Evolutionary conservation across 2,888 invertebrate species (phyloP), one percentile per base, ranked within the genome.

Genomic region (Clitarchus hookeri): DNA sequence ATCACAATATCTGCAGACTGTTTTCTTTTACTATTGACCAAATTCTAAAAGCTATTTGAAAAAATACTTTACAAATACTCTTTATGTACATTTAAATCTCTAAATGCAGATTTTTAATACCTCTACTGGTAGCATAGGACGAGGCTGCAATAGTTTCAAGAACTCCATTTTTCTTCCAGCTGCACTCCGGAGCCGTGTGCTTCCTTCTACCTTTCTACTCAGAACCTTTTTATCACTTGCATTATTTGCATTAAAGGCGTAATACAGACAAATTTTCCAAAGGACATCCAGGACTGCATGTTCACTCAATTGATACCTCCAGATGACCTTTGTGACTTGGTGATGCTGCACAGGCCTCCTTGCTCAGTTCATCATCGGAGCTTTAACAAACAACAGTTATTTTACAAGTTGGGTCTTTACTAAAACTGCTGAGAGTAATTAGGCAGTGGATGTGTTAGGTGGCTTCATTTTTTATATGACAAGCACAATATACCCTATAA

Each of bases 341-440:
- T 27, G 82, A 27, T 8, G 36, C 12, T 26, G 82, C 82, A 23
- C 82, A 82, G 19, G 44, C 84, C 65, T 84, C 84, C 80, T 87
- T 87, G 84, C 83, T 87, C 27, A 87, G 80, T 25, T 85, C 87
- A 83, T 85, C 86, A 48, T 86, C 87, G 78, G 87, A 85, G 78
- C 87, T 87, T 23, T 79, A 77, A 53, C 25, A 78, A 83, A 65
- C 16, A 48, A 48, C 8, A 48, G 36, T 36, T 36, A 36, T 36
- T 36, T 36, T 36, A 36, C 36, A 36, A 3, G 36, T 36, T 36
- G 36, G 36, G 36, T 36, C 36, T 36, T 36, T 36, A 36, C 36
- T 36, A 36, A 36, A 36, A 36, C 36, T 36, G 36, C 36, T 36
- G 36, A 36, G 36, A 36, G 36, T 36, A 36, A 36, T 36, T 36